Percentiles rank a stretch among this genome's conserved stretches.
phyloP scores from a whole-genome alignment of 2,113 vertebrate species.

The Microcebus lehilahytsara region DNA sequence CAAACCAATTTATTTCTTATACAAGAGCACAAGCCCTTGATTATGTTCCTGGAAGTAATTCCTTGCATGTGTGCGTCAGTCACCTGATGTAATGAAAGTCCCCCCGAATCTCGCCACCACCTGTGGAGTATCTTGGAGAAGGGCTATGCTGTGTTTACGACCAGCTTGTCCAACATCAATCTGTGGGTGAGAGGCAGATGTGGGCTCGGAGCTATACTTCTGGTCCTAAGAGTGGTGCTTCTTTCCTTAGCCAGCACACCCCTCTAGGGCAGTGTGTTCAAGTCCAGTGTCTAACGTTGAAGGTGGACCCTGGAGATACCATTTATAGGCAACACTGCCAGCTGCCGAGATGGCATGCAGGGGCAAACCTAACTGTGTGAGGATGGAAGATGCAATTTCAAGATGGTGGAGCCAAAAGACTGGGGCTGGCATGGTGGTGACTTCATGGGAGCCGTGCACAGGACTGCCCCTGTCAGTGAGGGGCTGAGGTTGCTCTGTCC shows the following conservation, averaged over 20 bases:
- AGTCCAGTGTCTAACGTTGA: no score
- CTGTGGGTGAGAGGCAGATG: neutral
- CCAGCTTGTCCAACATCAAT: neutral
- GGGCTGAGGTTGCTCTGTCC: neutral
- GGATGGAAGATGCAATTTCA: neutral
- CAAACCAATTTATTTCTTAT: neutral
- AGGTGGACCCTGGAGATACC: neutral
- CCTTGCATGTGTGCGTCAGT: neutral
- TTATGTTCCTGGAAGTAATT: neutral
- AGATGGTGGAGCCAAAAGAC: neutral
- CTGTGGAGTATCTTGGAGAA: neutral
- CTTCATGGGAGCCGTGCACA: fast-evolving
- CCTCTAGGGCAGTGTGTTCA: neutral
- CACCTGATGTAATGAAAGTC: neutral
- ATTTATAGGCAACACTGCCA: neutral
- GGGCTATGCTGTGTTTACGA: no score
- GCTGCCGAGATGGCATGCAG: neutral
- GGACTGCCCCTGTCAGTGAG: neutral
- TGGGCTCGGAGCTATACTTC: no score
- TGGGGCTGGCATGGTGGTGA: fast-evolving
- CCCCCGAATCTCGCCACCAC: neutral
- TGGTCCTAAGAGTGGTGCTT: neutral
- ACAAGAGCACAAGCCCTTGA: neutral
- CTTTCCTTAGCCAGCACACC: neutral
- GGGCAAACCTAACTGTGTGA: neutral